A percentile compares a stretch with the other conserved stretches of the same genome.
Evolutionary conservation across 2,888 invertebrate species (phyloP).

Genomic region (Drosophila macrospina): DNA sequence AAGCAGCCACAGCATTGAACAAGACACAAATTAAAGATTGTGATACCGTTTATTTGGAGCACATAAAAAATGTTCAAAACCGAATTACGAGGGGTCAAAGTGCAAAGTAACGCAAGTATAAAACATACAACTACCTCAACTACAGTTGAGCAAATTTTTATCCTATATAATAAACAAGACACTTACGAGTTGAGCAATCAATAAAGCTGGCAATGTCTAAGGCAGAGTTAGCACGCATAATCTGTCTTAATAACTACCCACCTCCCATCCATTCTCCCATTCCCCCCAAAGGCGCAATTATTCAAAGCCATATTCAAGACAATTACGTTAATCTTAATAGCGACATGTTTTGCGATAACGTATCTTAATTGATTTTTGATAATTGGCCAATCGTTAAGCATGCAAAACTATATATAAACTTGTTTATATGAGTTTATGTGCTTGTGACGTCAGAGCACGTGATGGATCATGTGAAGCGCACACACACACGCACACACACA

Average conservation of each 20-base stretch:
- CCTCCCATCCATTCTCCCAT: background rate
- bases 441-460: constrained; percentile 79
- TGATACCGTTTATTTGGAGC: constrained; percentile 18
- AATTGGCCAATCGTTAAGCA: constrained; percentile 58
- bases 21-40: constrained; percentile 49
- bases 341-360: constrained; percentile 62
- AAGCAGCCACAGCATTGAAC: constrained; percentile 36
- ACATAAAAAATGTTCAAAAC: background rate
- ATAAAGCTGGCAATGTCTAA: background rate
- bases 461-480: constrained; percentile 76
- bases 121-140: background rate
- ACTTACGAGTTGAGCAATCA: background rate
- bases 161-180: background rate
- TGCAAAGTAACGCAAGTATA: background rate
- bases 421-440: constrained; percentile 14
- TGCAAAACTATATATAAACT: constrained; percentile 40
- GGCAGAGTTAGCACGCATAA: background rate
- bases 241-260: background rate
- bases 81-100: background rate
- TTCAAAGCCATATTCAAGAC: constrained; percentile 57
- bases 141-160: background rate
- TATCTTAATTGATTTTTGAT: constrained; percentile 80
- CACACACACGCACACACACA: constrained; percentile 10
- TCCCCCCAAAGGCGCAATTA: constrained; percentile 49
- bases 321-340: constrained; percentile 73